Percentiles rank a stretch among this genome's conserved stretches.
phyloP scores from a whole-genome alignment of 2,113 vertebrate species.

The Monarcha castaneiventris region DNA sequence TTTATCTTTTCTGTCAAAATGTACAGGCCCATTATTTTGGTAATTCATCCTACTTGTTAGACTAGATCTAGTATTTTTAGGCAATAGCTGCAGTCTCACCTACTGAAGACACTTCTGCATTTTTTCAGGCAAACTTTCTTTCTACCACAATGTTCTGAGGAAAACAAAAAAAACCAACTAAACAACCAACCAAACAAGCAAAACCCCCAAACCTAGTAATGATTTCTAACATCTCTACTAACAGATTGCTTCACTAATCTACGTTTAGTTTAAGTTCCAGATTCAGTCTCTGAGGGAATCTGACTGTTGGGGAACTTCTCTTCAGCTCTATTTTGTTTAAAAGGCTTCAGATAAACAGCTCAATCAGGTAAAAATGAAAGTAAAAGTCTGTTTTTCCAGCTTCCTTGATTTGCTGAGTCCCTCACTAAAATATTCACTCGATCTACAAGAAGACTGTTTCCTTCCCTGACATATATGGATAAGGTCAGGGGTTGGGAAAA shows the following conservation, averaged over 20 bases:
- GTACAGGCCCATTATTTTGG: background rate
- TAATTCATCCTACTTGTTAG: background rate
- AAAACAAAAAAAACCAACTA: background rate
- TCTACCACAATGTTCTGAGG: background rate
- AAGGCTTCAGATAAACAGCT: background rate
- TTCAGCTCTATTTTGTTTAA: background rate
- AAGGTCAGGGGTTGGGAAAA: background rate
- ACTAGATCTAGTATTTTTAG: background rate
- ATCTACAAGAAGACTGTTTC: background rate
- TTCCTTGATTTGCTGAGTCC: background rate
- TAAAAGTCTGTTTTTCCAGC: background rate
- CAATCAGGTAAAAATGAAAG: background rate
- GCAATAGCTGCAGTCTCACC: background rate
- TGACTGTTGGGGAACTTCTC: background rate
- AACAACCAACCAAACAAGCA: background rate
- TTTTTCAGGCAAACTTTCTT: background rate
- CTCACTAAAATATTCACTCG: background rate
- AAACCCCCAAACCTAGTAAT: background rate
- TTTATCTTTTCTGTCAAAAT: background rate
- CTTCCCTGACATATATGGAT: background rate
- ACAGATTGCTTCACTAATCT: background rate
- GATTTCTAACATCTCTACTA: background rate
- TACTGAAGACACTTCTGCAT: background rate
- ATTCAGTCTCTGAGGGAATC: background rate
- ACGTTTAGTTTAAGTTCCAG: background rate